Evolutionary conservation across 35 echinoderm and acorn worm genomes (phyloP), one percentile per base, ranked within the genome.

Genomic region (Anneissia japonica): DNA sequence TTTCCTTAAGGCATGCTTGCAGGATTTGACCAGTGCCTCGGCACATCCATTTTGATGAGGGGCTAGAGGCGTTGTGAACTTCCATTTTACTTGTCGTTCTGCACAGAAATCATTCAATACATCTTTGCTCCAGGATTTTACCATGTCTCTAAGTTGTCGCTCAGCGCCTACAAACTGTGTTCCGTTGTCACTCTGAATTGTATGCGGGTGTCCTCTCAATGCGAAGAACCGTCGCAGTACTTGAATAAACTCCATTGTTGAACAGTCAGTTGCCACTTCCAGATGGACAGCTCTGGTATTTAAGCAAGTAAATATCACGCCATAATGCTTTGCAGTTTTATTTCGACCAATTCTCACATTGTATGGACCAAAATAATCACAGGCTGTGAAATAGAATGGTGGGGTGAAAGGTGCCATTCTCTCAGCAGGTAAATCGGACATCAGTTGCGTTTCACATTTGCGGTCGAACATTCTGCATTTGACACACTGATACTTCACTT

Each of bases 11-110:
- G 73, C 73, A 9, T 4, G 23, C 26, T 93, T 93, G 78, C 86
- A 93, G 33, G 85, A 88, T 32, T 93, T 92, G 0, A 92, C 90
- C 0, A 92, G 72, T 36, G 83, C 39, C 36, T 91, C 89, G 38
- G 89, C 89, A 74, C 90, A 88, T 76, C 90, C 90, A 84, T 92
- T 92, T 41, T 92, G 90, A 80, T 92, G 90, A 32, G 85, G 86
- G 3, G 90, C 90, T 26, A 56, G 30, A 0, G 86, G 90, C 73
- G 86, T 88, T 14, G 41, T 88, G 80, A 92, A 92, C 38, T 79
- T 82, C 90, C 90, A 92, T 11, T 80, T 79, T 37, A 88, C 72
- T 0, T 56, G 0, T 76, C 55, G 12, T 34, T 92, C 90, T 31
- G 90, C 90, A 88, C 90, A 82, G 73, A 82, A 88, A 6, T 92